These are phyloP conservation scores for Odontesthes bonariensis DNA, from an alignment of 2,113 vertebrate genomes.

Conservation along the genomic window DNA sequence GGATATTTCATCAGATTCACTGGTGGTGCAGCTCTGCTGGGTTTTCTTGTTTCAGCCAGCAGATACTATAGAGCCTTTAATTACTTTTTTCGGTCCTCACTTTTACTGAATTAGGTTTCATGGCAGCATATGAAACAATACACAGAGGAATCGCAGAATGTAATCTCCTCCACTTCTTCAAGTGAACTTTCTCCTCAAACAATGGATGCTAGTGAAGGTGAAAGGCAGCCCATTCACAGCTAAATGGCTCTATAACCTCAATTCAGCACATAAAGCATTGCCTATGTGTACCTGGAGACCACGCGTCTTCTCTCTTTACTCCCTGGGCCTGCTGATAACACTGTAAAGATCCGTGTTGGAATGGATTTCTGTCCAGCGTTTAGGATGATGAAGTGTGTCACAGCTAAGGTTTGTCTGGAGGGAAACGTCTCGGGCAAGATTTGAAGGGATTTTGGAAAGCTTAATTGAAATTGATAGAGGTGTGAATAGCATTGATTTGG, in stretches of 20 bases:
- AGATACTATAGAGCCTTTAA: conserved; percentile 22
- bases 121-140: conserved; percentile 6
- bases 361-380: conserved; percentile 55
- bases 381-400: conserved; percentile 41
- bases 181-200: conserved; percentile 27
- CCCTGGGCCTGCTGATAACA: conserved; percentile 54
- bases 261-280: conserved; percentile 22
- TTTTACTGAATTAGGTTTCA: conserved; percentile 28
- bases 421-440: conserved; percentile 26
- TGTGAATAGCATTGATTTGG: conserved; percentile 32
- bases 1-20: neutral
- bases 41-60: neutral
- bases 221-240: conserved; percentile 25
- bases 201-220: conserved; percentile 32
- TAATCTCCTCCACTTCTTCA: conserved; percentile 25
- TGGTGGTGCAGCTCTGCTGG: neutral
- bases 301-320: conserved; percentile 8
- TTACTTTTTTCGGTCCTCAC: conserved; percentile 6
- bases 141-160: conserved; percentile 19
- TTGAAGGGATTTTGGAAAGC: conserved; percentile 17
- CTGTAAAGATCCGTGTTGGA: conserved; percentile 11
- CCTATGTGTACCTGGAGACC: conserved; percentile 7
- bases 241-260: conserved; percentile 19
- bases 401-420: conserved; percentile 18
- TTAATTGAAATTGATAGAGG: conserved; percentile 37